Percentiles rank a stretch among this genome's conserved stretches.
These are phyloP conservation scores for Geodia barretti DNA, from an alignment of 37 sponge, comb jelly and placozoan genomes.

Conservation along the genomic window DNA sequence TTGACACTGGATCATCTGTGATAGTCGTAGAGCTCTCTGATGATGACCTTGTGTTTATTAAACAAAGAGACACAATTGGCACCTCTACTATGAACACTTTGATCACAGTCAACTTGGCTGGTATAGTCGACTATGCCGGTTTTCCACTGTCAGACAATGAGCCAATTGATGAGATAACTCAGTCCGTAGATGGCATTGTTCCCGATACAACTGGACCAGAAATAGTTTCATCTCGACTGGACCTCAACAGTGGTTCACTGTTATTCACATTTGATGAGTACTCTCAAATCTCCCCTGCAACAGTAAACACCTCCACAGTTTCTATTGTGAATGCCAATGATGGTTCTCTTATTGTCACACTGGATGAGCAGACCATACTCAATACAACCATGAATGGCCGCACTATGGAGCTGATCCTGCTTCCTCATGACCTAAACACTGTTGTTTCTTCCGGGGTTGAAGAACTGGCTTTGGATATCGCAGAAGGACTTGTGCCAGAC, in stretches of 20 bases:
- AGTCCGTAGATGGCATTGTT: slow-evolving; percentile 37
- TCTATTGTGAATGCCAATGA: slow-evolving; percentile 49
- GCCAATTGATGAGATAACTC: not conserved
- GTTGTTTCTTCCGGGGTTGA: slow-evolving; percentile 59
- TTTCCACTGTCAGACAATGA: slow-evolving; percentile 38
- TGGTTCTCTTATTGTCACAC: slow-evolving; percentile 22
- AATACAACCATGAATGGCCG: slow-evolving; percentile 47
- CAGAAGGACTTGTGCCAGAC: slow-evolving; percentile 48
- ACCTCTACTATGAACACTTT: slow-evolving; percentile 40
- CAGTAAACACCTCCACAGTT: slow-evolving; percentile 49
- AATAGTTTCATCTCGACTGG: slow-evolving; percentile 41
- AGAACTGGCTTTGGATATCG: slow-evolving; percentile 29
- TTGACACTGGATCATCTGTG: slow-evolving; percentile 59
- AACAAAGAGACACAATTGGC: slow-evolving; percentile 48
- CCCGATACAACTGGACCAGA: slow-evolving; percentile 73
- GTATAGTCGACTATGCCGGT: slow-evolving; percentile 73
- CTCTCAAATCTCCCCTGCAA: slow-evolving; percentile 5
- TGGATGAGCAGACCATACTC: slow-evolving; percentile 3
- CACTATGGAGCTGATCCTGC: slow-evolving; percentile 21
- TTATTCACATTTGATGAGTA: slow-evolving; percentile 70
- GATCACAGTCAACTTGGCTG: slow-evolving; percentile 33
- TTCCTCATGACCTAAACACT: slow-evolving; percentile 49
- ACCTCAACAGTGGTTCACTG: slow-evolving; percentile 77
- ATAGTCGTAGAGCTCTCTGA: slow-evolving; percentile 59
- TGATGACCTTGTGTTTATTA: slow-evolving; percentile 42